Percentiles rank a stretch among this genome's conserved stretches.
Conservation (phyloP, 1,140 invertebrate genomes). For the Propsilocerus akamusi region DNA sequence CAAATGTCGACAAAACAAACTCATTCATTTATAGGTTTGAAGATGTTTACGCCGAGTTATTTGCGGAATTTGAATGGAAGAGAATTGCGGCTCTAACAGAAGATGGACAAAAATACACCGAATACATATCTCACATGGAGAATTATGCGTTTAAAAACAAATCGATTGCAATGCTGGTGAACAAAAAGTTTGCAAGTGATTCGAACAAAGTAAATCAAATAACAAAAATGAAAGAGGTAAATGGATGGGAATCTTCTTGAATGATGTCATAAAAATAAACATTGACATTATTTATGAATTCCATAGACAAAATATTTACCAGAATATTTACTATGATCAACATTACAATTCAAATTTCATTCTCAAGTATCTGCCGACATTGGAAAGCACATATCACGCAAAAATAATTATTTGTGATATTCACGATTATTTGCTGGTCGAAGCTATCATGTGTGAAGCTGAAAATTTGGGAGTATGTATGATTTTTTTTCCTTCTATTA, state of each 20-base stretch:
- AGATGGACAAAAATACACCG: slow-evolving; percentile 62
- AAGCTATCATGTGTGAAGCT: slow-evolving; percentile 57
- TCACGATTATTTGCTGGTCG: slow-evolving; percentile 39
- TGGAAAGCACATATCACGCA: slow-evolving; percentile 38
- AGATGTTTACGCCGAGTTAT: not conserved
- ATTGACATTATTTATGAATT: too few relatives aligned
- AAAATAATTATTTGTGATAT: slow-evolving; percentile 69
- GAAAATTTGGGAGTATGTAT: slow-evolving; percentile 35
- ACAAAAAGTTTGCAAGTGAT: slow-evolving; percentile 47
- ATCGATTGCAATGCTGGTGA: slow-evolving; percentile 44
- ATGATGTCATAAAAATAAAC: slow-evolving; percentile 26
- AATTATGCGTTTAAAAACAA: slow-evolving; percentile 34
- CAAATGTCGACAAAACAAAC: not conserved
- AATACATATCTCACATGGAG: slow-evolving; percentile 56
- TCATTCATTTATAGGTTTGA: not conserved
- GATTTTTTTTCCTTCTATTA: too few relatives aligned
- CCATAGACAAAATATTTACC: too few relatives aligned
- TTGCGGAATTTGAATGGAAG: slow-evolving; percentile 40
- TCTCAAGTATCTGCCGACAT: slow-evolving; percentile 12
- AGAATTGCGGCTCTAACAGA: slow-evolving; percentile 55
- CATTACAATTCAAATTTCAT: slow-evolving; percentile 5
- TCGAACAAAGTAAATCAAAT: slow-evolving; percentile 29
- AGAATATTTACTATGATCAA: too few relatives aligned
- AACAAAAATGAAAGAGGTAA: not conserved
- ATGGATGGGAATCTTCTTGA: slow-evolving; percentile 51